A percentile compares a stretch with the other conserved stretches of the same genome.
Conservation (phyloP, 2,888 invertebrate species). For the Dendrolimus houi region DNA sequence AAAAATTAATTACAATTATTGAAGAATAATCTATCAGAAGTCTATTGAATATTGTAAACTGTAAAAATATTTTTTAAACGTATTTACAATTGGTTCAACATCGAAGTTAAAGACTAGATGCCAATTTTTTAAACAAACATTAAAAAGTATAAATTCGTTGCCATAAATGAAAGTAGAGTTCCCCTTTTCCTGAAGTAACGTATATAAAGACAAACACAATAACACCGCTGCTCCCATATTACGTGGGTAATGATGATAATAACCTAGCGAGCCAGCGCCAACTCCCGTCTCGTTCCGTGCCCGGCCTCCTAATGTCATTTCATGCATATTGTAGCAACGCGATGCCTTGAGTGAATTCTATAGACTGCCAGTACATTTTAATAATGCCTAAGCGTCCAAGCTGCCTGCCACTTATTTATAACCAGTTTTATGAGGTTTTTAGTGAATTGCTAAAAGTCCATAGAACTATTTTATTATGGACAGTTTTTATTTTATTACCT, state of each 20-base stretch:
- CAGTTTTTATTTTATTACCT: too few species aligned
- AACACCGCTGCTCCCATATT: conserved; percentile 16
- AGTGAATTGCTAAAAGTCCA: not conserved
- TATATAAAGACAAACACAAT: conserved; percentile 21
- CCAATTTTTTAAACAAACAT: not conserved
- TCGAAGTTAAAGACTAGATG: too few species aligned
- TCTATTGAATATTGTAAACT: too few species aligned
- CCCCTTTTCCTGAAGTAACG: conserved; percentile 14
- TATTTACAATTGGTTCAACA: too few species aligned
- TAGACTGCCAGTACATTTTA: not conserved
- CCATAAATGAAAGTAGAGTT: conserved; percentile 6
- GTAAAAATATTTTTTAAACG: too few species aligned
- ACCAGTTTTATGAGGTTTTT: not conserved
- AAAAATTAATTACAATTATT: too few species aligned
- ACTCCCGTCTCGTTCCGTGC: conserved; percentile 22
- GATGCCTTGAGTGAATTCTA: conserved; percentile 24
- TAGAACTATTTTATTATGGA: too few species aligned
- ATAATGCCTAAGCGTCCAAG: not conserved
- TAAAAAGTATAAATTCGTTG: not conserved
- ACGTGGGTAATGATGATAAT: conserved; percentile 27
- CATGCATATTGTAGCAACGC: conserved; percentile 28
- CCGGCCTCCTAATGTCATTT: conserved; percentile 19
- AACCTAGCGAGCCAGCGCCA: conserved; percentile 10
- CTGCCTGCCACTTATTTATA: not conserved
- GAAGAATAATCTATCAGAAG: too few species aligned